A percentile compares a stretch with the other conserved stretches of the same genome.
phyloP scores from a whole-genome alignment of 1,140 invertebrate genomes.

The Luehdorfia chinensis region DNA sequence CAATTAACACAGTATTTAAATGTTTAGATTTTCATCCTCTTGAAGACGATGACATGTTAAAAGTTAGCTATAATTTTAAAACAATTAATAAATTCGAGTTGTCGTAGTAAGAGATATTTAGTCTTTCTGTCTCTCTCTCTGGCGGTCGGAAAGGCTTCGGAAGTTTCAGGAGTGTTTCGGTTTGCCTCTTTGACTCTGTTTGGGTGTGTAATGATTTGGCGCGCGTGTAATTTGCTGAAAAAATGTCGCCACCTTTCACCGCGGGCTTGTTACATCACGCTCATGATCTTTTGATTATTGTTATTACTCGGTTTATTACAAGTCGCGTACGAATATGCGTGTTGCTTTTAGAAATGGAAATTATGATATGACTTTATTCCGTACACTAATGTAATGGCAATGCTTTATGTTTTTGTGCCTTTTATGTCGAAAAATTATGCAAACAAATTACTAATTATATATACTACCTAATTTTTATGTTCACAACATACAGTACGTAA shows the following conservation, averaged over 20 bases:
- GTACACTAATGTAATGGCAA: no score
- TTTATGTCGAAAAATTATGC: no score
- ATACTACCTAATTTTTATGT: no score
- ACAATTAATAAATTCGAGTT: constrained; percentile 30
- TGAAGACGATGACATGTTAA: not conserved
- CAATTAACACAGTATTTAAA: no score
- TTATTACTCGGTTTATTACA: constrained; percentile 31
- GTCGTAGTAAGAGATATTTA: constrained; percentile 27
- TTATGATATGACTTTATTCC: not conserved
- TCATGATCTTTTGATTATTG: constrained; percentile 35
- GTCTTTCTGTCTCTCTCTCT: constrained; percentile 52
- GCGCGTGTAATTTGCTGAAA: constrained; percentile 66
- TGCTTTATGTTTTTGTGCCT: no score
- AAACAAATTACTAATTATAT: no score
- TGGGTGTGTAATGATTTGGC: constrained; percentile 73
- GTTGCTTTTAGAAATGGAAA: not conserved
- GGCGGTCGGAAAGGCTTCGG: constrained; percentile 55
- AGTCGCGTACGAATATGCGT: not conserved
- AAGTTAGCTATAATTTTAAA: not conserved
- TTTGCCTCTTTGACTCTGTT: constrained; percentile 73
- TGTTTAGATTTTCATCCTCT: no score
- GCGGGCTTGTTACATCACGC: constrained; percentile 33
- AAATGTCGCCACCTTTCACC: constrained; percentile 48
- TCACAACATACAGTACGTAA: no score
- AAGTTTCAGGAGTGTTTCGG: constrained; percentile 70